Evolutionary conservation across 2,797 vertebrate species (phyloP), one percentile per base, ranked within the genome.

Genomic region (Enteromius treurensis): DNA sequence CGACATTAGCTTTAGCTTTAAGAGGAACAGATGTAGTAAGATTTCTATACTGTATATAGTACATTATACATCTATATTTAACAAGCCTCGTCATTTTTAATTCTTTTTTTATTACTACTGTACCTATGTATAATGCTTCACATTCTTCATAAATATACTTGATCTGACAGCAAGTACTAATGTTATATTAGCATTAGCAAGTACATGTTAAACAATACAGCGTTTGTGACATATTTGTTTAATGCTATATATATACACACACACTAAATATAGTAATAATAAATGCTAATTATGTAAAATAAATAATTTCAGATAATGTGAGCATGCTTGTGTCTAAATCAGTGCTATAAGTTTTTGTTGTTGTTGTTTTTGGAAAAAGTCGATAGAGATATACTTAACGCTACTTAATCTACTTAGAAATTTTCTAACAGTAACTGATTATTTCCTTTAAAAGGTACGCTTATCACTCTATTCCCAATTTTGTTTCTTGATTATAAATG

Each of bases 1-100:
- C 40, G 60, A 47, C 40, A 62, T 73, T 49, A 26, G 49, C 40
- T 71, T 47, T 71, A 73, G 49, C 40, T 81, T 49, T 73, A 73
- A 62, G 29, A 49, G 19, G 40, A 81, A 26, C 69, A 81, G 69
- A 73, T 62, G 79, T 40, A 10, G 40, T 49, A 3, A 26, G 53
- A 26, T 77, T n/a, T 60, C 7, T 26, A 14, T 23, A 74, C 9
- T 32, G 3, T 32, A 5, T 67, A 14, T 53, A 70, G 19, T 32
- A 8, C 29, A 3, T 45, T 11, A 34, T 80, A 47, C 1, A 15
- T 58, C 9, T 70, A 29, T 60, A 62, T 80, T 60, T 45, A 34
- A 60, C 23, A 71, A 32, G 67, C 23, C 21, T 32, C 1, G 8
- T 58, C 0, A 42, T 70, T 58, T 69, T 21, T 58, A 26, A 26